Evolutionary conservation across 2,113 vertebrate species (phyloP), one percentile per base, ranked within the genome.

Genomic region (Agapornis roseicollis): DNA sequence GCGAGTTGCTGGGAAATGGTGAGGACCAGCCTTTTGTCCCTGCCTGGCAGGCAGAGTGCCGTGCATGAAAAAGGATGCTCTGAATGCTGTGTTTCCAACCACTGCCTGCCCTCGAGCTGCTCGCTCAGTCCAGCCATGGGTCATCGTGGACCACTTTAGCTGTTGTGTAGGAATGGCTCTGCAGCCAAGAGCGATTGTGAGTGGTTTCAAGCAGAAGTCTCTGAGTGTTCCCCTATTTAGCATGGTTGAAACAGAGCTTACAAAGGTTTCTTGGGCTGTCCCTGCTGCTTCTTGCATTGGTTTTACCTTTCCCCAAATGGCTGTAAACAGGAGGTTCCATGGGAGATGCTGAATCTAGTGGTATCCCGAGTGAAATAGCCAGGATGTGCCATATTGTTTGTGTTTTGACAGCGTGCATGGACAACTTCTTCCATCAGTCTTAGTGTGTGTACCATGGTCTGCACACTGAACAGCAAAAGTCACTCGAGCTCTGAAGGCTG

Each of bases 61-160:
- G 18, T 17, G 7, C 39, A 3, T 52, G 61, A 55, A 46, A 49
- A 50, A 65, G 35, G 53, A 19, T 70, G 35, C 53, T 69, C 33
- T n/a, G 60, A 35, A 18, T 2, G 0, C 35, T 23, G 19, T 28
- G 17, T 74, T 61, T 73, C 65, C 65, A 65, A 18, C 23, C 41
- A 52, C 12, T 65, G 65, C 78, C 79, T 41, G 16, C 49, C 39
- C 73, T 12, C 1, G 2, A 28, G 42, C 64, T 84, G 73, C 91
- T 60, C 9, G 0, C 63, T 31, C 10, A 1, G 25, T 5, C 46
- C 77, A 53, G n/a, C 9, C 0, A 12, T 7, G 27, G 47, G 7
- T 24, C 5, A 1, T 8, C 0, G 0, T 31, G 78, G 66, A 9
- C 6, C 6, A 9, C 44, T 55, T 11, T 2, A 72, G 28, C 28